phyloP scores from a whole-genome alignment of 2,888 invertebrate genomes.

The Margaritifera margaritifera region DNA sequence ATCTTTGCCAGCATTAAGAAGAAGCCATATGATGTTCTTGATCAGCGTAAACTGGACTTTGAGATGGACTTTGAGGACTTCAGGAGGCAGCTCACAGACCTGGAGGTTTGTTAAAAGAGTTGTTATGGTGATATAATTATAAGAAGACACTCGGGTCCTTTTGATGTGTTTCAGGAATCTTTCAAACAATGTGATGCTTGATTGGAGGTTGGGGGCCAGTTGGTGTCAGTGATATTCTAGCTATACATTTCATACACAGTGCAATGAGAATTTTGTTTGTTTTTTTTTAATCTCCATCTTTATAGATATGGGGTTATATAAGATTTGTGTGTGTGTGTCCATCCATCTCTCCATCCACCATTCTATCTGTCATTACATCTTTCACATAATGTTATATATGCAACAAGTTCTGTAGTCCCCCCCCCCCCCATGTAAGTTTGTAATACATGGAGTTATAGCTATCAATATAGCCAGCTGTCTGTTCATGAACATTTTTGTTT shows the following conservation, averaged over 20 bases:
- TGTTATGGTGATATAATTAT: not conserved
- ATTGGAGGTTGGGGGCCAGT: not conserved
- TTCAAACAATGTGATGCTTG: not conserved
- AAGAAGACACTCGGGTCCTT: not conserved
- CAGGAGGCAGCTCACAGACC: constrained; percentile 80
- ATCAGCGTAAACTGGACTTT: constrained; percentile 84
- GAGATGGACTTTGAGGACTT: constrained; percentile 85
- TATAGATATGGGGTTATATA: not conserved
- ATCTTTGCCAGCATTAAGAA: constrained; percentile 81
- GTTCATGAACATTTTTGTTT: too few species aligned
- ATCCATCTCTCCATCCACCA: not conserved
- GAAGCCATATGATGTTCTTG: constrained; percentile 85
- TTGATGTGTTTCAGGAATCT: not conserved
- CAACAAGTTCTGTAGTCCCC: too few species aligned
- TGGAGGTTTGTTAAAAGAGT: constrained; percentile 76
- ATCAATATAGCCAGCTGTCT: too few species aligned
- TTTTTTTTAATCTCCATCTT: not conserved
- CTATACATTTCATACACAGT: not conserved
- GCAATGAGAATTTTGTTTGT: not conserved
- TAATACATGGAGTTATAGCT: too few species aligned
- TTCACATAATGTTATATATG: not conserved
- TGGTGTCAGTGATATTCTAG: not conserved
- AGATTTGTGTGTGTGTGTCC: not conserved
- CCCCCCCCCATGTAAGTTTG: too few species aligned
- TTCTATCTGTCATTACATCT: not conserved